A percentile compares a stretch with the other conserved stretches of the same genome.
Conservation (phyloP, 2,888 invertebrate species). For the Oxytorus armatus region DNA sequence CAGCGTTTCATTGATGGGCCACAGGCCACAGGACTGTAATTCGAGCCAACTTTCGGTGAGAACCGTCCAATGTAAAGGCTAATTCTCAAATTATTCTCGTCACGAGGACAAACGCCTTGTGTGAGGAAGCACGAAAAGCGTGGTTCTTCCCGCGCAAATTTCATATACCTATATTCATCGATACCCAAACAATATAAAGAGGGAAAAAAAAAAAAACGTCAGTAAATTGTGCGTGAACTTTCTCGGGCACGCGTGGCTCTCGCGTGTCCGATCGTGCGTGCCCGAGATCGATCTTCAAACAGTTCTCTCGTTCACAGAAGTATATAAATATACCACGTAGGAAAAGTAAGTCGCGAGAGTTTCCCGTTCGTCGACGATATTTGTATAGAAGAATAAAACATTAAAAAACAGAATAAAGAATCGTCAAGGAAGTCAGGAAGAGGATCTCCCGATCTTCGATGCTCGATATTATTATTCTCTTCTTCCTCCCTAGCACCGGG, state of each 20-base stretch:
- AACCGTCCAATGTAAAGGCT: constrained; percentile 36
- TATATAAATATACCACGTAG: constrained; percentile 23
- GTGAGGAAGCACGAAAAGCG: constrained; percentile 5
- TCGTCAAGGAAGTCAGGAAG: constrained; percentile 49
- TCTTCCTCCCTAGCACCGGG: constrained; percentile 50
- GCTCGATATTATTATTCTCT: constrained; percentile 60
- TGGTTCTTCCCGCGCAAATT: constrained; percentile 39
- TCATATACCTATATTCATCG: neutral
- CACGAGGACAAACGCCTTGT: constrained; percentile 19
- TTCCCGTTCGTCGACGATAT: constrained; percentile 20
- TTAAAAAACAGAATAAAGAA: constrained; percentile 33
- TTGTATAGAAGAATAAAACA: neutral
- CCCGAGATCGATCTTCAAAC: constrained; percentile 65
- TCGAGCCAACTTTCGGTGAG: constrained; percentile 54
- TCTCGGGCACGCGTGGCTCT: constrained; percentile 65
- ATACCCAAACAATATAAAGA: neutral
- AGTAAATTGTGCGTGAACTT: constrained; percentile 62
- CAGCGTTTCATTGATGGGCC: constrained; percentile 39
- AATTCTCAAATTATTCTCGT: constrained; percentile 34
- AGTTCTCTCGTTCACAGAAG: constrained; percentile 41
- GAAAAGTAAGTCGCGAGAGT: constrained; percentile 12
- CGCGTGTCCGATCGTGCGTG: constrained; percentile 68
- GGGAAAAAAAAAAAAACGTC: constrained; percentile 13
- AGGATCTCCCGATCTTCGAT: constrained; percentile 45
- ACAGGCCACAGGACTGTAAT: too few species aligned